These are phyloP conservation scores for Nowickia ferox DNA, from an alignment of 2,888 invertebrate genomes.

Conservation along the genomic window DNA sequence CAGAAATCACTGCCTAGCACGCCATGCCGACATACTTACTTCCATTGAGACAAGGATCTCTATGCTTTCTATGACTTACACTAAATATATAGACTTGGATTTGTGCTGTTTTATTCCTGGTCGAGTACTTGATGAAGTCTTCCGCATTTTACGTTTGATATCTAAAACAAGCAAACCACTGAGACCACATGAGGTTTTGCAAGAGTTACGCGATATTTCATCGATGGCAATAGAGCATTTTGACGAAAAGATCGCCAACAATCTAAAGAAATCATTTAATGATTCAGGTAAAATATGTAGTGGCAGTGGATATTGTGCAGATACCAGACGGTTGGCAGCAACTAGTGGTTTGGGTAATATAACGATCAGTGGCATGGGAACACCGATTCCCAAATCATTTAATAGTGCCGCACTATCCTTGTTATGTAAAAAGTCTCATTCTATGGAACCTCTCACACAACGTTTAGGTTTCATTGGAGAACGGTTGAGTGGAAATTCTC, in stretches of 20 bases:
- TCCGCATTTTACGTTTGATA: slow-evolving; percentile 88
- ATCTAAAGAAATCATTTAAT: slow-evolving; percentile 75
- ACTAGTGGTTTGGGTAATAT: slow-evolving; percentile 76
- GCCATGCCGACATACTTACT: slow-evolving; percentile 95
- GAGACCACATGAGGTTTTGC: slow-evolving; percentile 92
- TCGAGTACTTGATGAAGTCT: slow-evolving; percentile 95
- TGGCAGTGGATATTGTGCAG: slow-evolving; percentile 67
- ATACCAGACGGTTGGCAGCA: slow-evolving; percentile 66
- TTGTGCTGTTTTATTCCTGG: slow-evolving; percentile 97
- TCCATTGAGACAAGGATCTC: slow-evolving; percentile 96
- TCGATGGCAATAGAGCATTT: slow-evolving; percentile 96
- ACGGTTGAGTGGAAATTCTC: slow-evolving; percentile 51
- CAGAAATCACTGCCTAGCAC: slow-evolving; percentile 91
- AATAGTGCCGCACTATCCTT: slow-evolving; percentile 45
- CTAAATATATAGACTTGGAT: slow-evolving; percentile 91
- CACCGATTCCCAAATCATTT: slow-evolving; percentile 41
- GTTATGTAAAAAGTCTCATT: slow-evolving; percentile 64
- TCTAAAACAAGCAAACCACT: slow-evolving; percentile 87
- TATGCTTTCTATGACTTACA: slow-evolving; percentile 96
- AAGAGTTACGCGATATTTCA: slow-evolving; percentile 95
- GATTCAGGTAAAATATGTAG: slow-evolving; percentile 58
- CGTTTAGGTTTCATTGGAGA: slow-evolving; percentile 65
- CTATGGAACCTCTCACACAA: slow-evolving; percentile 62
- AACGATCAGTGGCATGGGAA: slow-evolving; percentile 76
- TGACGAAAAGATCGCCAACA: slow-evolving; percentile 90